Conservation (phyloP, 1,140 invertebrate genomes). For the Panagrolaimus sp. region DNA sequence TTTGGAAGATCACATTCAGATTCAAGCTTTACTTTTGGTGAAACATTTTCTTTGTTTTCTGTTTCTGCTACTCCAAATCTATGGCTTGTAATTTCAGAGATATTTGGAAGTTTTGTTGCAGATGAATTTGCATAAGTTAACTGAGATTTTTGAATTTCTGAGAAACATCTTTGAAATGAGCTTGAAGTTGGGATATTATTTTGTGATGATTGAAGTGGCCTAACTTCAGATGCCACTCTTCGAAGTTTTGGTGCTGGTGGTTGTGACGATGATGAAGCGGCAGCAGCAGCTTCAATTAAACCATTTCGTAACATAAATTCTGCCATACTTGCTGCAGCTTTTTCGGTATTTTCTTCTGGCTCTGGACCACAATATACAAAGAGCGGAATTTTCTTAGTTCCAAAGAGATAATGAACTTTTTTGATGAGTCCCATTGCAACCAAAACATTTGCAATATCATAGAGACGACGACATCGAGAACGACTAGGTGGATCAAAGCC, state of each 20-base stretch:
- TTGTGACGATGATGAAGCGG: background rate
- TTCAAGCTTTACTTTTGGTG: background rate
- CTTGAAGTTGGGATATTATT: no score
- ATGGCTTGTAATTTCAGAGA: no score
- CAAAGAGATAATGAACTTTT: slow-evolving; percentile 55
- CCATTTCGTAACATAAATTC: background rate
- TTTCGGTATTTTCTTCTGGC: slow-evolving; percentile 28
- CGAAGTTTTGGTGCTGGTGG: background rate
- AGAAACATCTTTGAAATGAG: no score
- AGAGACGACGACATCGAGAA: slow-evolving; percentile 50
- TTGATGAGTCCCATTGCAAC: slow-evolving; percentile 53
- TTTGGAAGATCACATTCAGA: background rate
- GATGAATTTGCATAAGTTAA: no score
- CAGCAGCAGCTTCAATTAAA: background rate
- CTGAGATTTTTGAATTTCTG: no score
- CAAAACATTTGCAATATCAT: slow-evolving; percentile 56
- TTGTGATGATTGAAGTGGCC: no score
- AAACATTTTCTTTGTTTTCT: background rate
- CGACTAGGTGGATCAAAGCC: slow-evolving; percentile 53
- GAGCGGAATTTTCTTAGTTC: slow-evolving; percentile 56
- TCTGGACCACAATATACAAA: slow-evolving; percentile 56
- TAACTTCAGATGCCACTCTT: background rate
- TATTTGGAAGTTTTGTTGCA: no score
- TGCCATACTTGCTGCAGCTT: background rate
- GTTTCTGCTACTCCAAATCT: background rate